Base-by-base conservation (phyloP, 2,113 vertebrate species). In the Choloepus hoffmanni region DNA sequence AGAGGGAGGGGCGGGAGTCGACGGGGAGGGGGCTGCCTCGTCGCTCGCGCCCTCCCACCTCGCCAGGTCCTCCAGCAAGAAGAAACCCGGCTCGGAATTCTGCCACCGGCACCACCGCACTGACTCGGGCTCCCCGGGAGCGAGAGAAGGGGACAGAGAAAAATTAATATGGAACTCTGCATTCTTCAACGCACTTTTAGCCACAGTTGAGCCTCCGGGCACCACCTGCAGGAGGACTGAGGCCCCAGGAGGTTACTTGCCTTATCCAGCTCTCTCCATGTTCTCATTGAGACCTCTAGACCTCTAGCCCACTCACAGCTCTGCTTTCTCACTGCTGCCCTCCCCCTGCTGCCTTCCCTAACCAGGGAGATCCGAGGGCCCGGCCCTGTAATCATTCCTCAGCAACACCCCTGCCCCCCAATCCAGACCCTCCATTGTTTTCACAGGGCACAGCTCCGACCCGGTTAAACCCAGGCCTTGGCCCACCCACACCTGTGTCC, bases 1-100 rank as follows among this genome's bases (percentile, higher is more conserved):
- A 19, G 78, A 2, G 24, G 33, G 12, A n/a, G 48, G 45, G 87
- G 14, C 40, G 1, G 33, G 72, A 43, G 28, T 10, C 14, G 50
- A 7, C 50, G 50, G 50, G 8, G 45, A 7, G 55, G 1, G 67
- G 40, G 23, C 13, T 33, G 53, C 26, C 45, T 53, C 53, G 12
- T 9, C 0, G 1, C 15, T 23, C 4, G 13, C 0, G 7, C 53
- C 62, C 60, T 11, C 40, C 62, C 60, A 53, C 23, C 33, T 0
- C 62, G 3, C 23, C 62, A 36, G 62, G 36, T 7, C 21, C 50
- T 50, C 36, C 30, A 21, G 26, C 58, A 63, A 58, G 73, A 36
- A 18, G 10, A 50, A 33, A 30, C 5, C 36, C 14, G 33, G 70
- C 60, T 0, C 33, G n/a, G 81, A 67, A 36, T 10, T n/a, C 67